Percentiles rank a stretch among this genome's conserved stretches.
phyloP scores from a whole-genome alignment of 2,797 vertebrate genomes.

The Cuculus canorus region DNA sequence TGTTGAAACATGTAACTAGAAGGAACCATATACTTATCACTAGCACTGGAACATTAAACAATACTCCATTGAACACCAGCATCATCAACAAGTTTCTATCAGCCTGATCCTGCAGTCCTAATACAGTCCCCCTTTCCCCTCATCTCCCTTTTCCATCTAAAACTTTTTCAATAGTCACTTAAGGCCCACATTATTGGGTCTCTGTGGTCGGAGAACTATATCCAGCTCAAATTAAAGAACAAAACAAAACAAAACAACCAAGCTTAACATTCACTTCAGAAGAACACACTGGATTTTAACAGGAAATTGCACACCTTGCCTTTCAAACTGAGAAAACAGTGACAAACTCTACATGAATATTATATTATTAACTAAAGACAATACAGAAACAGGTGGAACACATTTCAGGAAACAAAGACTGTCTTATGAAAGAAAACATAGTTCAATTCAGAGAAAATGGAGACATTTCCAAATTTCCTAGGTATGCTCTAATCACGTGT shows the following conservation, averaged over 20 bases:
- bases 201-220: background rate
- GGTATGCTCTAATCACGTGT: background rate
- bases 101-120: background rate
- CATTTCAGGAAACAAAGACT: background rate
- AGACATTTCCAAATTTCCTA: constrained; percentile 24
- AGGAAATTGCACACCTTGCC: background rate
- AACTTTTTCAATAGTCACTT: background rate
- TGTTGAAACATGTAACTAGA: constrained; percentile 7
- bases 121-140: background rate
- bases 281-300: background rate
- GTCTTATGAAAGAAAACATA: constrained; percentile 5
- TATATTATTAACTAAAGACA: background rate
- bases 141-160: background rate
- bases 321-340: background rate
- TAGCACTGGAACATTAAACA: constrained; percentile 37
- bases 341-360: background rate
- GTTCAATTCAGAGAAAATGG: constrained; percentile 18
- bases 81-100: constrained; percentile 26
- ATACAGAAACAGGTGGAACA: background rate
- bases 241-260: background rate
- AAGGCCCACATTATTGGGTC: background rate
- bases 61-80: background rate
- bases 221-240: background rate
- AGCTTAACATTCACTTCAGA: background rate
- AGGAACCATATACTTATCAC: background rate